phyloP scores from a whole-genome alignment of 2,113 vertebrate species.

The Equus quagga region DNA sequence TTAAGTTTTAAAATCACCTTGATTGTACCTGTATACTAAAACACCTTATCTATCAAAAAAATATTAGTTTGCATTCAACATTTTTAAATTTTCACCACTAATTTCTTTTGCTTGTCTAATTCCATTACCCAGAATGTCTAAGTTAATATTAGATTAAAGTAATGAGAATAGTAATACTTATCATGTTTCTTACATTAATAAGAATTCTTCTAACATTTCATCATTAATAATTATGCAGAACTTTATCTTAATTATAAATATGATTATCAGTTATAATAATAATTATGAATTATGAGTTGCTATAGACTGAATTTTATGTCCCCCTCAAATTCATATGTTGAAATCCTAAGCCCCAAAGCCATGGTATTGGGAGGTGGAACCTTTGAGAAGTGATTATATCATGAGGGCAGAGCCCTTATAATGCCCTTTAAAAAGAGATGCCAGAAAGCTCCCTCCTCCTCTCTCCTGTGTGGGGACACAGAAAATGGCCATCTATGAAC shows the following conservation, averaged over 20 bases:
- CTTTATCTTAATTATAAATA: neutral
- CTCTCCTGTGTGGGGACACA: neutral
- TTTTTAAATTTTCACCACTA: neutral
- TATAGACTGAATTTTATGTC: neutral
- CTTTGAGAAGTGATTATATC: neutral
- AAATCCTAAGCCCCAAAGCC: too few relatives aligned
- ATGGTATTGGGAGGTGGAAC: neutral
- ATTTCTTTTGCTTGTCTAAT: neutral
- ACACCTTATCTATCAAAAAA: neutral
- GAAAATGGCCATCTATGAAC: neutral
- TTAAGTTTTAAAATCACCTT: neutral
- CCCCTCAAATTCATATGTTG: neutral
- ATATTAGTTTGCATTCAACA: neutral
- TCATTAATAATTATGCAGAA: neutral
- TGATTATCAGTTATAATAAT: neutral
- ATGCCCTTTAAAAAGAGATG: neutral
- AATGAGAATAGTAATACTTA: neutral
- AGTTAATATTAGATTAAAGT: neutral
- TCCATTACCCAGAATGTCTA: neutral
- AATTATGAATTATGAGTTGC: neutral
- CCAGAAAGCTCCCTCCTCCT: neutral
- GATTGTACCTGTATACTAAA: neutral
- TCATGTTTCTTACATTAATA: neutral
- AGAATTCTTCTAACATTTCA: neutral
- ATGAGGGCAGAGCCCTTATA: neutral